These are phyloP conservation scores for Calidris pugnax DNA, from an alignment of 2,113 vertebrate species.

Conservation along the genomic window DNA sequence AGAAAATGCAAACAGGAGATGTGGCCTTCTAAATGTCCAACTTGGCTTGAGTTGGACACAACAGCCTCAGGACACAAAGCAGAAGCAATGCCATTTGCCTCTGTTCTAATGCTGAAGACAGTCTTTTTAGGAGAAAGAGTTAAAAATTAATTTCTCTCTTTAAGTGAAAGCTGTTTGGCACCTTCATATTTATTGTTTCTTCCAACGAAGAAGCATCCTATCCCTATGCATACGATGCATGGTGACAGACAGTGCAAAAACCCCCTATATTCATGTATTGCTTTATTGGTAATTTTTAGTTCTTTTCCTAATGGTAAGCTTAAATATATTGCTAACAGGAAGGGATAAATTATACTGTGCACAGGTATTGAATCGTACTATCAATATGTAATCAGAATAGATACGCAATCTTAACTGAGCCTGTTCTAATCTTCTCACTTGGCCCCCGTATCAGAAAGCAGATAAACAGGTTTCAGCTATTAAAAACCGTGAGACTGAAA, in stretches of 20 bases:
- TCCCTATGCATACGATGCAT: background rate
- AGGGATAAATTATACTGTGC: background rate
- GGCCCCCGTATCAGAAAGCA: background rate
- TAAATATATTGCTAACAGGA: background rate
- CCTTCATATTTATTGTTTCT: background rate
- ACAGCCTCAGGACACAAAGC: background rate
- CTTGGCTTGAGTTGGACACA: background rate
- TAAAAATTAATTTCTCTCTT: background rate
- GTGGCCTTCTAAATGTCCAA: accelerated
- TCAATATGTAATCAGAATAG: background rate
- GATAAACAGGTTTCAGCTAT: background rate
- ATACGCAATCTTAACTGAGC: background rate
- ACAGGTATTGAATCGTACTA: background rate
- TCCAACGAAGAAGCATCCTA: background rate
- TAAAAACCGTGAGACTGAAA: background rate
- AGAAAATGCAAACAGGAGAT: background rate
- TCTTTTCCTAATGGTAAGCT: background rate
- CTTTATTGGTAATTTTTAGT: background rate
- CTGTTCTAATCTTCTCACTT: background rate
- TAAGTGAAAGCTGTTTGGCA: background rate
- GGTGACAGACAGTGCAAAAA: background rate
- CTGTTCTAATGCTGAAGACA: background rate
- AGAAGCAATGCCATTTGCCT: accelerated
- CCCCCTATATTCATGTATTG: background rate
- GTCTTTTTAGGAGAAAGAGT: background rate